Base-by-base conservation (phyloP, 2,888 invertebrate species). In the Alviniconcha strummeri region DNA sequence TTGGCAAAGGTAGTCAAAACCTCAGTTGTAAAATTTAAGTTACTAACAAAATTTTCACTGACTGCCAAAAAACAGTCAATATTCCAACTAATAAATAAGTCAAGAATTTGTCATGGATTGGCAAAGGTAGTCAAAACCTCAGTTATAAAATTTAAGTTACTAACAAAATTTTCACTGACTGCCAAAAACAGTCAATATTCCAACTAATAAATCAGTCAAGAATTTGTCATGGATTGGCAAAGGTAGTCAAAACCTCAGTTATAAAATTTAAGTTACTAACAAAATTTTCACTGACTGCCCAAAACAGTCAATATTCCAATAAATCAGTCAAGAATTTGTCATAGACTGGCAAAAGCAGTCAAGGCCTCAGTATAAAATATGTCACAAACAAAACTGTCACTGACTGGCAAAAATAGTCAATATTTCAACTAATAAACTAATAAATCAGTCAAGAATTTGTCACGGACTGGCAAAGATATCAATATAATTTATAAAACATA, bases 81-180 rank as follows among this genome's bases (percentile, higher is more conserved):
- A 36, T 36, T 36, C 3, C 36, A 36, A 36, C 36, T 36, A 36
- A 36, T 3, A 36, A 36, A 36, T 36, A 0, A 36, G 36, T 36
- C 36, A 36, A 36, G 1, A 36, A 36, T 36, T 36, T 36, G 36
- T 36, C 17, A 55, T 7, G 8, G 15, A 54, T 4, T 8, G 17
- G 55, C 4, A 64, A 15, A 15, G 64, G 15, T 4, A 64, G 64
- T 15, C 9, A 64, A 15, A 3, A 3, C 36, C 36, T 36, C 36
- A 36, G 36, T 36, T 36, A 36, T 36, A 36, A 0, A 36, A 64
- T 91, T 1, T 36, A 36, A 36, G 36, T 36, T 36, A 36, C 36
- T 36, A 36, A 36, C 36, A 36, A 36, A 36, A 36, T 36, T 36
- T 0, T 36, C 36, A 36, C 36, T 36, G 36, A 36, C 36, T 36